phyloP scores from a whole-genome alignment of 2,888 invertebrate species.

The Rapana venosa region DNA sequence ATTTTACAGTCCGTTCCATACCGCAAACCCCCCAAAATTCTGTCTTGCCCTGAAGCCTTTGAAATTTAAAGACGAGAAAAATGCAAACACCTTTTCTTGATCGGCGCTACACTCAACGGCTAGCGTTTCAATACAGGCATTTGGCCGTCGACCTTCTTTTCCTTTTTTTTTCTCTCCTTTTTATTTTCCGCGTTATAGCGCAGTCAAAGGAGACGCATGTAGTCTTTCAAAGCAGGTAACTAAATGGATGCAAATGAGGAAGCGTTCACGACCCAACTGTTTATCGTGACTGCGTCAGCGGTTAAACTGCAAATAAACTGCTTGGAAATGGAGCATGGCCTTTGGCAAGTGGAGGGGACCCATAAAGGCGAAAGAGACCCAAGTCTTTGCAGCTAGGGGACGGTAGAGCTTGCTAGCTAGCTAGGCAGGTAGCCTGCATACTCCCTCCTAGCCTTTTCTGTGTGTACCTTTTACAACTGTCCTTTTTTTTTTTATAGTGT shows the following conservation, averaged over 20 bases:
- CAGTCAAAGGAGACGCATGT: neutral
- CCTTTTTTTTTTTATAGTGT: too few relatives aligned
- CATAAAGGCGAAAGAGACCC: too few relatives aligned
- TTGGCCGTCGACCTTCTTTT: neutral
- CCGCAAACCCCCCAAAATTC: too few relatives aligned
- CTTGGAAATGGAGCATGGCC: slow-evolving; percentile 5
- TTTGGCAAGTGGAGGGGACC: too few relatives aligned
- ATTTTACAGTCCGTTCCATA: too few relatives aligned
- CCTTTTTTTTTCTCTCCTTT: neutral
- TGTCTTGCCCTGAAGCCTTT: neutral
- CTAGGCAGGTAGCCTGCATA: too few relatives aligned
- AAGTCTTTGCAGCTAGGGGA: too few relatives aligned
- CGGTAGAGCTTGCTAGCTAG: too few relatives aligned
- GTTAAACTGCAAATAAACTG: neutral
- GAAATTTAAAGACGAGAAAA: neutral
- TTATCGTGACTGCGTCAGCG: neutral
- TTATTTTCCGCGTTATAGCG: neutral
- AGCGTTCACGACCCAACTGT: neutral
- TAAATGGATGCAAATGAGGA: slow-evolving; percentile 9
- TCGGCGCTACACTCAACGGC: neutral
- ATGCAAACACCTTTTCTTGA: neutral
- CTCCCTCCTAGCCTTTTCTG: too few relatives aligned
- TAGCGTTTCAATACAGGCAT: neutral
- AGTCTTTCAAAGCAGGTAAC: neutral
- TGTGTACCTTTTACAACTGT: too few relatives aligned